Evolutionary conservation across 2,797 vertebrate genomes (phyloP).

Genomic region (Myotis pilosus): DNA sequence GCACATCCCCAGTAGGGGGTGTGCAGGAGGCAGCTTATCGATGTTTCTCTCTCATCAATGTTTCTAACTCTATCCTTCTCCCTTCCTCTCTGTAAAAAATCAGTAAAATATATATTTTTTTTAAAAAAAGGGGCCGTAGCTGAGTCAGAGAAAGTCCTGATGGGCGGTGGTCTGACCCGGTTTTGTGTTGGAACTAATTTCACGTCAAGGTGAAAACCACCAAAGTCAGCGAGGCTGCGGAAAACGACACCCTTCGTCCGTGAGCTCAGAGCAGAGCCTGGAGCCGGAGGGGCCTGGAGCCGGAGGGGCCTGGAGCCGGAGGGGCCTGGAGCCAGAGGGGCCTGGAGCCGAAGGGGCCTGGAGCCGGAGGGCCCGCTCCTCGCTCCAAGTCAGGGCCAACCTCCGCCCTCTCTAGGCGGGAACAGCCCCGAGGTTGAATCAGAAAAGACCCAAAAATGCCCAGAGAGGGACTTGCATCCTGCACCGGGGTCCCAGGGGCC

Average conservation of each 20-base stretch:
- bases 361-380: neutral
- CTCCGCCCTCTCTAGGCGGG: neutral
- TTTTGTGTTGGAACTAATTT: neutral
- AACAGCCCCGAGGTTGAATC: too few relatives aligned
- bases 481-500: rapidly evolving
- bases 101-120: too few relatives aligned
- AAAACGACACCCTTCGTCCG: neutral
- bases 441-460: neutral
- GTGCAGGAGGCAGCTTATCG: too few relatives aligned
- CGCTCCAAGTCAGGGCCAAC: too few relatives aligned
- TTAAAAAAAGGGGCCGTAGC: too few relatives aligned
- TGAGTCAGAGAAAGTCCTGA: neutral
- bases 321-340: neutral
- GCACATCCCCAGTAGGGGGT: too few relatives aligned
- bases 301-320: neutral
- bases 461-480: rapidly evolving
- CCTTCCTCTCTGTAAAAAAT: too few relatives aligned
- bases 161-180: too few relatives aligned
- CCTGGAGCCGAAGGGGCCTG: neutral
- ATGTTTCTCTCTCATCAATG: too few relatives aligned
- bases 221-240: neutral
- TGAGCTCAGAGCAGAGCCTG: neutral
- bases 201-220: neutral
- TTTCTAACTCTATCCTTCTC: too few relatives aligned
- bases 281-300: neutral